A percentile compares a stretch with the other conserved stretches of the same genome.
phyloP scores from a whole-genome alignment of 2,113 vertebrate genomes.

The Lepus timidus region DNA sequence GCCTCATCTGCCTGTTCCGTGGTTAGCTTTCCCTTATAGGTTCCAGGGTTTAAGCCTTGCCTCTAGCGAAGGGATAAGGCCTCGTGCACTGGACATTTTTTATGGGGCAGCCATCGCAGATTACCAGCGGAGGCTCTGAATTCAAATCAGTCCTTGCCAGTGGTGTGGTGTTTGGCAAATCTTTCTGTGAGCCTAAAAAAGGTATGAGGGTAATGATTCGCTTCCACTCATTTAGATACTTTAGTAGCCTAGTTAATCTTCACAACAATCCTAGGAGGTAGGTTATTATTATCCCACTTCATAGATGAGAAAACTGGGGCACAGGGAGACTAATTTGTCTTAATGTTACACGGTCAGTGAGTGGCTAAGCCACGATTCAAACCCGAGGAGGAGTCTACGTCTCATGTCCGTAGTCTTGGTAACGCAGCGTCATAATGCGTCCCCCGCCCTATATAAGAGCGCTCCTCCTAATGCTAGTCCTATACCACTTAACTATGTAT shows the following conservation, averaged over 20 bases:
- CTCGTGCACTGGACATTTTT: neutral
- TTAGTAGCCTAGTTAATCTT: constrained; percentile 67
- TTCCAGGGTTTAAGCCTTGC: constrained; percentile 43
- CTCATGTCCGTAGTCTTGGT: neutral
- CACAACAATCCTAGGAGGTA: constrained; percentile 49
- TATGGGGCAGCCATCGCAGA: constrained; percentile 16
- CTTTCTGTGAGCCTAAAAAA: constrained; percentile 42
- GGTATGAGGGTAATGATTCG: constrained; percentile 25
- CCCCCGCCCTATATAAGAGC: neutral
- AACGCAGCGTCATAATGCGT: constrained; percentile 8
- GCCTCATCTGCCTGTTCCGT: neutral
- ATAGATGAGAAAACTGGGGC: constrained; percentile 73
- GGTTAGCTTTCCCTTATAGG: constrained; percentile 12
- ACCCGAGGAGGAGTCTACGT: constrained; percentile 36
- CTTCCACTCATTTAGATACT: constrained; percentile 50
- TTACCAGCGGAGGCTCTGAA: constrained; percentile 29
- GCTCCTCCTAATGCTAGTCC: neutral
- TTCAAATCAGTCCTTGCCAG: constrained; percentile 27
- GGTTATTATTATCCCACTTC: constrained; percentile 65
- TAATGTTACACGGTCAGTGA: constrained; percentile 31
- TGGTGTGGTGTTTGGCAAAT: constrained; percentile 49
- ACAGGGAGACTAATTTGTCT: constrained; percentile 57
- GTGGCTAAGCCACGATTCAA: constrained; percentile 41
- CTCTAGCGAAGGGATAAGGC: neutral
- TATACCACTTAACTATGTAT: neutral